Conservation (phyloP, 2,113 vertebrate species). For the Petrocephalus microphthalmus region DNA sequence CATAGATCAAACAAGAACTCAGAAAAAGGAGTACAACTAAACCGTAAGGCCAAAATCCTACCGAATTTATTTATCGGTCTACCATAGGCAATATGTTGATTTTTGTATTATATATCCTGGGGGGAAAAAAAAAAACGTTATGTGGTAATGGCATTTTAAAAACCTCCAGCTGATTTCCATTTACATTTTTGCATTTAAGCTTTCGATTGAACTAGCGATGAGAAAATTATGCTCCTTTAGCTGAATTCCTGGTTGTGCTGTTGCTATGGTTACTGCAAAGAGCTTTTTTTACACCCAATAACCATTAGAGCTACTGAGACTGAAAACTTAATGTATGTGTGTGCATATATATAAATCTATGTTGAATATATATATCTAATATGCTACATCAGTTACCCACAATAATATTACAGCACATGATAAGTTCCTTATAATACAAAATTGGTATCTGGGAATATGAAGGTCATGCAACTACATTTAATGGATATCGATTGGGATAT, state of each 20-base stretch:
- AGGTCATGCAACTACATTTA: background rate
- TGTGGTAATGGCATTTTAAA: background rate
- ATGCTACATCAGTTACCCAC: background rate
- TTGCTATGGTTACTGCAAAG: background rate
- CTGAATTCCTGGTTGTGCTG: background rate
- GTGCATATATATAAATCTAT: background rate
- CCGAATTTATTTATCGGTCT: background rate
- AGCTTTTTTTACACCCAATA: background rate
- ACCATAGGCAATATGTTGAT: background rate
- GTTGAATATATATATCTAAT: background rate
- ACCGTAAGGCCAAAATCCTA: background rate
- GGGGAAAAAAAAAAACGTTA: background rate
- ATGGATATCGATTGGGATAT: background rate
- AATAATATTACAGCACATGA: background rate
- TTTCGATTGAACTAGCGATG: background rate
- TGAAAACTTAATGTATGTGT: background rate
- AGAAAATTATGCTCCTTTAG: background rate
- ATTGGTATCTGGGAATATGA: background rate
- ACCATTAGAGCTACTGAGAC: background rate
- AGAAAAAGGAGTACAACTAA: background rate
- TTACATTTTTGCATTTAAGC: conserved; percentile 2
- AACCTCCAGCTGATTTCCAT: background rate
- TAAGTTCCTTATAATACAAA: background rate
- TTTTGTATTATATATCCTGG: background rate
- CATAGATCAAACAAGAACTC: background rate